These are phyloP conservation scores for Ptilonorhynchus violaceus DNA, from an alignment of 2,113 vertebrate genomes.

Conservation along the genomic window DNA sequence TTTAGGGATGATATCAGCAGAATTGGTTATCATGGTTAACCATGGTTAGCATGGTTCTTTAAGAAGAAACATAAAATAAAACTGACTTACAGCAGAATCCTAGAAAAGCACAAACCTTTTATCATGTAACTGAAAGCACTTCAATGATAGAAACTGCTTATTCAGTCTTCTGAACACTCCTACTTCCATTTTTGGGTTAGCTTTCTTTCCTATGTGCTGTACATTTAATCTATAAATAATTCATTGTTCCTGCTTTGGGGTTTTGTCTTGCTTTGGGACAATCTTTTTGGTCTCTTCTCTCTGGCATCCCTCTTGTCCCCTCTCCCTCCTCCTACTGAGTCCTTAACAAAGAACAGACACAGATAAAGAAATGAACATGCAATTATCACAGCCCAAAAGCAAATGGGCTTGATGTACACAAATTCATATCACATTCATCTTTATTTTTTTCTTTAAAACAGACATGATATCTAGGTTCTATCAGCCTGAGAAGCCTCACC, in stretches of 20 bases:
- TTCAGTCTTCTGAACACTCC: background rate
- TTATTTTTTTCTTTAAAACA: background rate
- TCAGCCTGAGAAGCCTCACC: rapidly evolving
- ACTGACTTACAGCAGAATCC: background rate
- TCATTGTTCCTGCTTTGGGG: background rate
- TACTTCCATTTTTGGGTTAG: background rate
- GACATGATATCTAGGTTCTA: background rate
- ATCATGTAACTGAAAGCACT: background rate
- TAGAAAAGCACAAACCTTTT: background rate
- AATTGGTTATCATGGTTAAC: no score
- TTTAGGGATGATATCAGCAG: background rate
- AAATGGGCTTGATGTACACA: background rate
- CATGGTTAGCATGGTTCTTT: no score
- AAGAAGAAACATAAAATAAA: background rate
- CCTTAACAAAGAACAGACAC: background rate
- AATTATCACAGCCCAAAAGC: background rate
- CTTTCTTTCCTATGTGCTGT: background rate
- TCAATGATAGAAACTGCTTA: background rate
- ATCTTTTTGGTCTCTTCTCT: background rate
- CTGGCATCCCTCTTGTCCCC: background rate
- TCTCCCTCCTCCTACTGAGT: rapidly evolving
- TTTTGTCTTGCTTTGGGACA: background rate
- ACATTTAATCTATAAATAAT: background rate
- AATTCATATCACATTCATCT: background rate
- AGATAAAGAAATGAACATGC: background rate